These are phyloP conservation scores for Caenorhabditis becei DNA, from an alignment of 2,888 invertebrate genomes.

Conservation along the genomic window DNA sequence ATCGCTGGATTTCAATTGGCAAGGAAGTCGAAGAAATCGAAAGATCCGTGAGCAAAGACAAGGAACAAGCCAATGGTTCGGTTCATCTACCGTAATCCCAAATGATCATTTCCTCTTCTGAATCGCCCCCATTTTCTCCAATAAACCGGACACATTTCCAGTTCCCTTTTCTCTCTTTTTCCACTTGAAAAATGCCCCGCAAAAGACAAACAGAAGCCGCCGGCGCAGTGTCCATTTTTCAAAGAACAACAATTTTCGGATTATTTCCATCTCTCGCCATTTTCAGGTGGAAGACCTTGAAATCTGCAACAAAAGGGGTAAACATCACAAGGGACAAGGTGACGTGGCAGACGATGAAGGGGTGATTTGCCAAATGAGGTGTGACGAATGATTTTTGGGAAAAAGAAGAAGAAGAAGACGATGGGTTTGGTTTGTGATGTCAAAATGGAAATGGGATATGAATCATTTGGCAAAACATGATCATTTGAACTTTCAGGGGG, in stretches of 20 bases:
- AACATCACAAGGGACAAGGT: background rate
- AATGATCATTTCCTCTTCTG: too few relatives aligned
- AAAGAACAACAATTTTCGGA: conserved; percentile 37
- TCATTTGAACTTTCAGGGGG: too few relatives aligned
- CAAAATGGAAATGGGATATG: background rate
- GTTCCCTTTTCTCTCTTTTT: too few relatives aligned
- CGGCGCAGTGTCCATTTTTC: too few relatives aligned
- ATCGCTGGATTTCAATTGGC: too few relatives aligned
- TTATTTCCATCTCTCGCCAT: background rate
- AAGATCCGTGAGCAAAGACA: too few relatives aligned
- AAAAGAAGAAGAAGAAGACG: background rate
- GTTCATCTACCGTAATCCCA: too few relatives aligned
- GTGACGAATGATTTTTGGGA: background rate
- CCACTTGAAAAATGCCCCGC: too few relatives aligned
- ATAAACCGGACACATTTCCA: too few relatives aligned
- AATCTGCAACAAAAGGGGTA: background rate
- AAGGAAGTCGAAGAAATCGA: too few relatives aligned
- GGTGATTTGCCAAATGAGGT: background rate
- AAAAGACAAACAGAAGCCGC: background rate
- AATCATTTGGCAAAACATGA: background rate
- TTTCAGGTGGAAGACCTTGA: background rate
- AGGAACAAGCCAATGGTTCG: too few relatives aligned
- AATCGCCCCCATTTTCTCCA: too few relatives aligned
- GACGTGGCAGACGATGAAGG: background rate
- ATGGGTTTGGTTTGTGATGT: background rate